phyloP scores from a whole-genome alignment of 2,888 invertebrate species.

The Orthosia gracilis region DNA sequence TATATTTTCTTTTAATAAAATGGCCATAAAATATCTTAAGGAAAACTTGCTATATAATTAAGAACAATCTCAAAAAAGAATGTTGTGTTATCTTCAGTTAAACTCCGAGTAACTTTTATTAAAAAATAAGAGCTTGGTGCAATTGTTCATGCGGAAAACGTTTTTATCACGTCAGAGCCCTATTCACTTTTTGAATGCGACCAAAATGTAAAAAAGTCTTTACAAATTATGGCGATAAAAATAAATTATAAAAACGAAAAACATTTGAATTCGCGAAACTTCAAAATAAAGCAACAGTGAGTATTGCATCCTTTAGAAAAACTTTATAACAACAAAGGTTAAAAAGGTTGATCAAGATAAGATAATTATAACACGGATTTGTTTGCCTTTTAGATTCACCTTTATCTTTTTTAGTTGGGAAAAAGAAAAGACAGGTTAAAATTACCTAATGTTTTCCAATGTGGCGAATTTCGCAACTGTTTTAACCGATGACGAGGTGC shows the following conservation, averaged over 20 bases:
- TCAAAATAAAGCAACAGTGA: background rate
- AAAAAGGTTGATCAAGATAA: constrained; percentile 31
- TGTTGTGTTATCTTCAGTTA: constrained; percentile 21
- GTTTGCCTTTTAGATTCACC: background rate
- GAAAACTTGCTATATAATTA: background rate
- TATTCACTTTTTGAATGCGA: background rate
- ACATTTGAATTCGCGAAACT: constrained; percentile 4
- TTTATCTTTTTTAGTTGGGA: background rate
- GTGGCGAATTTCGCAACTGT: background rate
- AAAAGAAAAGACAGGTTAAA: constrained; percentile 13
- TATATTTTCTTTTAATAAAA: too few relatives aligned
- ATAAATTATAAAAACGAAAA: constrained; percentile 18
- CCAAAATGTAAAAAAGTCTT: constrained; percentile 6
- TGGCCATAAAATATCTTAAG: background rate
- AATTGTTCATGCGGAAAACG: constrained; percentile 20
- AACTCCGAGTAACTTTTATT: constrained; percentile 2
- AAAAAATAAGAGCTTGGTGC: constrained; percentile 13
- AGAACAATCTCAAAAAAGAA: background rate
- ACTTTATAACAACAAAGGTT: too few relatives aligned
- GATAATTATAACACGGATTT: background rate
- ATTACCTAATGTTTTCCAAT: constrained; percentile 1
- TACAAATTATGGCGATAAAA: constrained; percentile 22
- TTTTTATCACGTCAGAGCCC: background rate
- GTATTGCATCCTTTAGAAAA: background rate
- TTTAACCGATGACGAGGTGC: background rate